Base-by-base conservation (phyloP, 2,888 invertebrate genomes). In the Panorpa germanica region DNA sequence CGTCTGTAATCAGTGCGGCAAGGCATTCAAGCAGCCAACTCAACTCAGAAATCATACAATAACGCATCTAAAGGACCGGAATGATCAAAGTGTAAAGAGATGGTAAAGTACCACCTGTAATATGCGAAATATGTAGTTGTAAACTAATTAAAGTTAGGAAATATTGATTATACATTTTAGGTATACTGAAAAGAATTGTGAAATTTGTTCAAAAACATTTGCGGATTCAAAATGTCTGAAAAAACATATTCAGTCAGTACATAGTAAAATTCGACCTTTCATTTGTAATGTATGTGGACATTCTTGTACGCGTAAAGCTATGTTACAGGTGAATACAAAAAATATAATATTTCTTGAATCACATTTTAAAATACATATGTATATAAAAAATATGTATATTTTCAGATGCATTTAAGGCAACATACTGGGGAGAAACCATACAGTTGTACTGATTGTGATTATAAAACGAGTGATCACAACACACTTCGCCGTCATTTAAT, bases 371-470 rank as follows among this genome's bases (percentile, higher is more conserved):
- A 18, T 25, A n/a, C 22, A 28, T 16, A n/a, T n/a, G n/a, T n/a
- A n/a, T n/a, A n/a, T 8, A 26, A 13, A 16, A 29, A 7, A 27
- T 32, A 29, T 31, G 25, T 33, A 35, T 13, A 25, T 33, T 39
- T 46, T 4, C 45, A 68, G 60, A 60, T 78, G 39, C 81, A 82
- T 47, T 55, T 71, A 41, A 55, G 80, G 8, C 75, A 73, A 39
- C 80, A 81, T 41, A 77, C 78, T 0, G 73, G 78, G 4, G 77
- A 77, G 40, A 81, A 80, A 45, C 80, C 80, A 0, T 68, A 72
- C 40, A 61, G 65, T 30, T 82, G 82, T 44, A 61, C 67, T 19
- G 50, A 60, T 13, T 80, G 80, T 43, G 57, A 63, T 7, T 82
- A 73, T 45, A 59, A 61, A 36, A 73, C 77, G 3, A 69, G 73